A percentile compares a stretch with the other conserved stretches of the same genome.
Evolutionary conservation across 2,888 invertebrate genomes (phyloP).

Genomic region (Pegoplata infirma): DNA sequence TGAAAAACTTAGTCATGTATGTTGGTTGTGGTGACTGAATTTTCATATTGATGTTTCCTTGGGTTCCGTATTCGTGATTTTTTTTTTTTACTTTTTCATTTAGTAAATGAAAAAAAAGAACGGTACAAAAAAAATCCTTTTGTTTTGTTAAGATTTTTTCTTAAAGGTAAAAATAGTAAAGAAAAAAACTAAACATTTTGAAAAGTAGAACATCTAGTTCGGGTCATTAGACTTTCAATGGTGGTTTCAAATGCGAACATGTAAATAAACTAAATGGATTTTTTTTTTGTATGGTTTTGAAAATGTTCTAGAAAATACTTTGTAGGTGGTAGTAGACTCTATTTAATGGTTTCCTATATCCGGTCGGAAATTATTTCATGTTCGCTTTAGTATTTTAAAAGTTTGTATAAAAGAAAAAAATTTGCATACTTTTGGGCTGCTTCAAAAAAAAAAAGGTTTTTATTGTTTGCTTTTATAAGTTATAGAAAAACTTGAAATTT

Average conservation of each 20-base stretch:
- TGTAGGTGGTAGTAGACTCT: constrained; percentile 26
- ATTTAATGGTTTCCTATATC: constrained; percentile 45
- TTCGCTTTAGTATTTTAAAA: background rate
- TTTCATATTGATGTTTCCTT: background rate
- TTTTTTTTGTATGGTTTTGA: background rate
- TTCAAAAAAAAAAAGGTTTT: background rate
- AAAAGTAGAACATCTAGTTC: constrained; percentile 53
- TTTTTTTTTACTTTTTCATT: background rate
- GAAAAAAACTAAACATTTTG: constrained; percentile 33
- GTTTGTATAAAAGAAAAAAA: background rate
- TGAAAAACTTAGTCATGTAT: background rate
- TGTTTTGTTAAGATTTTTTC: constrained; percentile 18
- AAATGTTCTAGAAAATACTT: background rate
- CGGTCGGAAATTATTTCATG: background rate
- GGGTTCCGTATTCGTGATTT: background rate
- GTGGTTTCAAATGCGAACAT: constrained; percentile 22
- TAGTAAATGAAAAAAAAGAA: background rate
- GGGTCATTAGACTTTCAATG: constrained; percentile 54
- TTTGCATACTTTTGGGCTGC: background rate
- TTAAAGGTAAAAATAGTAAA: constrained; percentile 35
- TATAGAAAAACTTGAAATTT: background rate
- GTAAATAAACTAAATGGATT: background rate
- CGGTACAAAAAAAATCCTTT: constrained; percentile 18
- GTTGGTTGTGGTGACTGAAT: background rate
- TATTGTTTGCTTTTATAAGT: background rate